These are phyloP conservation scores for Dolichopus griseipennis DNA, from an alignment of 2,888 invertebrate species.

Conservation along the genomic window DNA sequence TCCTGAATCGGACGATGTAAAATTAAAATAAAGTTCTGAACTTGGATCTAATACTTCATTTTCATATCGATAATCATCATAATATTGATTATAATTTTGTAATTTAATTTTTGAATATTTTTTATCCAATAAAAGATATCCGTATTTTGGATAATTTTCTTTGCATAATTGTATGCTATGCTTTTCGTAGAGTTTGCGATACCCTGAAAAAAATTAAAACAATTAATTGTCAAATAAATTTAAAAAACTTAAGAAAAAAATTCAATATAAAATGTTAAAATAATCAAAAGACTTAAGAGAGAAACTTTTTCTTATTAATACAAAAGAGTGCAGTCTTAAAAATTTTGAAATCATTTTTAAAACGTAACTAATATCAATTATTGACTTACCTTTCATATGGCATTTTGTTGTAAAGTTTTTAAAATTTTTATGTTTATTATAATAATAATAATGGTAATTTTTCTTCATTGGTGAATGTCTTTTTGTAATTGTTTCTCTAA, in stretches of 20 bases:
- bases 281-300: not conserved
- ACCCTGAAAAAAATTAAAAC: not conserved
- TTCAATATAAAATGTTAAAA: not conserved
- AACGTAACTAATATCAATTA: not conserved
- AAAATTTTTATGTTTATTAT: not conserved
- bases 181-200: not conserved
- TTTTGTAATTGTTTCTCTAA: not conserved
- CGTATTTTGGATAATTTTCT: conserved; percentile 1
- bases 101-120: not conserved
- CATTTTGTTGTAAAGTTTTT: not conserved
- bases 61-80: not conserved
- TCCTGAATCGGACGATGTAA: not conserved
- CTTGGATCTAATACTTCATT: not conserved
- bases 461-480: not conserved
- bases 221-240: too few relatives aligned
- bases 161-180: not conserved
- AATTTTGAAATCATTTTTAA: not conserved
- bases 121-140: conserved; percentile 1
- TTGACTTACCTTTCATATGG: not conserved
- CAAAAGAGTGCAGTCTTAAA: too few relatives aligned
- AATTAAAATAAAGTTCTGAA: not conserved
- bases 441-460: not conserved
- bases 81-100: not conserved
- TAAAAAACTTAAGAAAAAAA: too few relatives aligned
- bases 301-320: not conserved